phyloP scores from a whole-genome alignment of 2,113 vertebrate species.

The Paramisgurnus dabryanus region DNA sequence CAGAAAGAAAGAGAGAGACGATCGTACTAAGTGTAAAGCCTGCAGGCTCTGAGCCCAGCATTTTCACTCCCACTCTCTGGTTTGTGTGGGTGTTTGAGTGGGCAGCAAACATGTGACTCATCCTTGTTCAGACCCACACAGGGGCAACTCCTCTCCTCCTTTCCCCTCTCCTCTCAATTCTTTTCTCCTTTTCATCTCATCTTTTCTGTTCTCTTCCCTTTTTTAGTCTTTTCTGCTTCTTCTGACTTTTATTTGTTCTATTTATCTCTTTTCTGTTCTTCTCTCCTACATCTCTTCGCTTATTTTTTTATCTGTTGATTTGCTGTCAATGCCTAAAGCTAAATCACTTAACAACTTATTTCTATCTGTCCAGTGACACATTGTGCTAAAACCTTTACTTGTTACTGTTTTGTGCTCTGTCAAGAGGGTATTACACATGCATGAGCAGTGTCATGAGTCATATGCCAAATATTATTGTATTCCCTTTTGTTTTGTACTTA shows the following conservation, averaged over 20 bases:
- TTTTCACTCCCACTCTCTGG: slow-evolving; percentile 58
- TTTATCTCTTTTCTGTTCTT: background rate
- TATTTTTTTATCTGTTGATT: background rate
- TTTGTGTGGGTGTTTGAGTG: slow-evolving; percentile 57
- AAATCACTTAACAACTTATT: background rate
- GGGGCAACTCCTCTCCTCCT: slow-evolving; percentile 33
- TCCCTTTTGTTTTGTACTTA: slow-evolving; percentile 36
- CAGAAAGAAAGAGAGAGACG: slow-evolving; percentile 34
- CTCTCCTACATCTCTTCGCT: background rate
- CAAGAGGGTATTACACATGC: slow-evolving; percentile 41
- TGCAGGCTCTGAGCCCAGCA: slow-evolving; percentile 48
- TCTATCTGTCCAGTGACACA: slow-evolving; percentile 13
- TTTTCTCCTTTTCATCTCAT: background rate
- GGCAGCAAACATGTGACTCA: slow-evolving; percentile 56
- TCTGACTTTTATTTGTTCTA: background rate
- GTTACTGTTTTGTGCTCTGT: slow-evolving; percentile 41
- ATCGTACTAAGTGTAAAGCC: slow-evolving; percentile 43
- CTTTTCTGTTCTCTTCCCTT: background rate
- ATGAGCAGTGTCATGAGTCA: slow-evolving; percentile 46
- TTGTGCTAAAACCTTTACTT: background rate
- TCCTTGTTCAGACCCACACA: slow-evolving; percentile 49
- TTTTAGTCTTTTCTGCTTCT: background rate
- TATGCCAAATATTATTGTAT: slow-evolving; percentile 44
- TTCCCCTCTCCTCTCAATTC: background rate
- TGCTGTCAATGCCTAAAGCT: background rate